phyloP scores from a whole-genome alignment of 2,113 vertebrate genomes.

The Nicator chloris region DNA sequence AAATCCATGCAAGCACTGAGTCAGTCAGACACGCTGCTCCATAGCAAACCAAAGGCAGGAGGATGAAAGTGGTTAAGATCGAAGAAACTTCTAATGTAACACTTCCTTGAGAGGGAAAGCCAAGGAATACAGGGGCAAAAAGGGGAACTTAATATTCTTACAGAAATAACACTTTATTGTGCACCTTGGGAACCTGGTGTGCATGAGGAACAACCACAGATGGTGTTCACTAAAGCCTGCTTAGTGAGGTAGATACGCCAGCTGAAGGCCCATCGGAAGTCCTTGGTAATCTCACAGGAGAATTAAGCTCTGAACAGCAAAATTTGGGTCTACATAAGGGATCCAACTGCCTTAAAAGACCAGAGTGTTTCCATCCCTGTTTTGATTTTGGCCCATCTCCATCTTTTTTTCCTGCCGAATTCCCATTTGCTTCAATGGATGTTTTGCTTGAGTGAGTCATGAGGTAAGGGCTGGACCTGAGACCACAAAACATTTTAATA shows the following conservation, averaged over 20 bases:
- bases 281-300: neutral
- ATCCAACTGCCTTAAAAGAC: neutral
- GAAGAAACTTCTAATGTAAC: neutral
- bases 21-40: neutral
- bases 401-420: neutral
- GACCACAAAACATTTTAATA: neutral
- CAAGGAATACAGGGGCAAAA: neutral
- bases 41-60: neutral
- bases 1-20: neutral
- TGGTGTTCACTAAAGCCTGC: neutral
- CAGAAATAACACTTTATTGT: neutral
- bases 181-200: neutral
- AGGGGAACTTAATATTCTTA: neutral
- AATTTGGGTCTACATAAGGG: neutral
- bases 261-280: neutral
- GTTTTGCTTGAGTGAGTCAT: neutral
- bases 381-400: neutral
- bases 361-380: neutral
- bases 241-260: neutral
- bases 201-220: neutral
- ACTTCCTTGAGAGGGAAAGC: neutral
- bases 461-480: neutral
- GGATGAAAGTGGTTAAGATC: neutral
- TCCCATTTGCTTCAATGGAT: neutral
- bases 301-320: neutral